These are phyloP conservation scores for Festucalex cinctus DNA, from an alignment of 2,113 vertebrate genomes.

Conservation along the genomic window DNA sequence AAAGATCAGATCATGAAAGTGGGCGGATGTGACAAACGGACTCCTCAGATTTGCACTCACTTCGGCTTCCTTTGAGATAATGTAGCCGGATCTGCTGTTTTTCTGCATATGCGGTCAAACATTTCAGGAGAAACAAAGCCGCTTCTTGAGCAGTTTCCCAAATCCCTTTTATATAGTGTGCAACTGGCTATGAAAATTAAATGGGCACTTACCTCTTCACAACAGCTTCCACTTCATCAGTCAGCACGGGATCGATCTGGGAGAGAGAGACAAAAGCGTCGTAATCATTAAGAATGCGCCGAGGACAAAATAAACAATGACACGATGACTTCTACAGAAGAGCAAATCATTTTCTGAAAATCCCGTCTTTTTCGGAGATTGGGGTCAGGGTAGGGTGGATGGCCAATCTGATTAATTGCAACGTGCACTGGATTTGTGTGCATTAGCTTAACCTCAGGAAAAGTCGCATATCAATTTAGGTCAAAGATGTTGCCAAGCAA, in stretches of 20 bases:
- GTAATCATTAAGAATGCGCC: conserved; percentile 26
- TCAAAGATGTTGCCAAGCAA: conserved; percentile 64
- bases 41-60: conserved; percentile 14
- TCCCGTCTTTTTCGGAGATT: conserved; percentile 65
- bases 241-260: conserved; percentile 83
- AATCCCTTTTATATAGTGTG: conserved; percentile 12
- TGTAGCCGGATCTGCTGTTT: conserved; percentile 5
- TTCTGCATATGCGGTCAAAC: background rate
- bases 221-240: conserved; percentile 76
- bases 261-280: conserved; percentile 15
- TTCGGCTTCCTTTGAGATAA: conserved; percentile 26
- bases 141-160: conserved; percentile 9
- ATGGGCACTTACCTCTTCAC: conserved; percentile 75
- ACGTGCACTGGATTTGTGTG: conserved; percentile 72
- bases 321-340: conserved; percentile 46
- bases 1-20: conserved; percentile 27
- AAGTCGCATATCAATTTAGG: conserved; percentile 67
- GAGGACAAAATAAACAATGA: conserved; percentile 47
- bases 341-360: conserved; percentile 55
- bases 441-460: conserved; percentile 62
- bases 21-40: conserved; percentile 12
- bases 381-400: conserved; percentile 66
- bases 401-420: conserved; percentile 76
- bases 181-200: conserved; percentile 6
- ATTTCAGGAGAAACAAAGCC: conserved; percentile 3